Evolutionary conservation across 2,888 invertebrate genomes (phyloP).

Genomic region (Epirrhoe tristata): DNA sequence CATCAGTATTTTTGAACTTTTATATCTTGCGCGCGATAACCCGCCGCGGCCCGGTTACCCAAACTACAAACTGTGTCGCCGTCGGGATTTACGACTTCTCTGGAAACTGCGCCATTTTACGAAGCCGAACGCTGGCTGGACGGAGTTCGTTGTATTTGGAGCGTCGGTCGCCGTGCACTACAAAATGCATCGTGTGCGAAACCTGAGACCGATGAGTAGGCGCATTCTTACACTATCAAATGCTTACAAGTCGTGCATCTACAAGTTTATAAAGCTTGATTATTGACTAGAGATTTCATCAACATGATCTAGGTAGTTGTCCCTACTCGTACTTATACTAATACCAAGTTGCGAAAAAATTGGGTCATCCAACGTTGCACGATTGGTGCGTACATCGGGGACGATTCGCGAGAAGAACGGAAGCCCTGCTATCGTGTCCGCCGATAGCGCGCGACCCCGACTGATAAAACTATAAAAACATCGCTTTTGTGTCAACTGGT

Average conservation of each 20-base stretch:
- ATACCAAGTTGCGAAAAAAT: conserved; percentile 41
- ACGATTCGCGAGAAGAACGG: conserved; percentile 55
- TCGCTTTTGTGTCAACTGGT: conserved; percentile 52
- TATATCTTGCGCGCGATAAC: conserved; percentile 64
- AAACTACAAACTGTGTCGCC: conserved; percentile 52
- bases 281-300: conserved; percentile 1
- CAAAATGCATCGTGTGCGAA: conserved; percentile 13
- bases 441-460: conserved; percentile 50
- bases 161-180: not conserved
- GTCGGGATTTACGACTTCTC: conserved; percentile 51
- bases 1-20: conserved; percentile 64
- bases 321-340: too few relatives aligned
- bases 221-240: conserved; percentile 10
- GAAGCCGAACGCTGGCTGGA: conserved; percentile 18
- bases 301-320: conserved; percentile 3
- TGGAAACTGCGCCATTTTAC: conserved; percentile 40
- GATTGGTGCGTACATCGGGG: conserved; percentile 41
- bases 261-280: not conserved
- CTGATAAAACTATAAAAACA: conserved; percentile 64
- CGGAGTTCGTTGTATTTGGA: conserved; percentile 33
- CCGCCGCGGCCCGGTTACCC: conserved; percentile 53
- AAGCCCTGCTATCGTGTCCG: conserved; percentile 67
- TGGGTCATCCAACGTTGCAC: conserved; percentile 50
- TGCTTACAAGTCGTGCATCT: not conserved
- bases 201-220: conserved; percentile 18